phyloP scores from a whole-genome alignment of 2,888 invertebrate genomes.

The Scaptomyza tumidula region DNA sequence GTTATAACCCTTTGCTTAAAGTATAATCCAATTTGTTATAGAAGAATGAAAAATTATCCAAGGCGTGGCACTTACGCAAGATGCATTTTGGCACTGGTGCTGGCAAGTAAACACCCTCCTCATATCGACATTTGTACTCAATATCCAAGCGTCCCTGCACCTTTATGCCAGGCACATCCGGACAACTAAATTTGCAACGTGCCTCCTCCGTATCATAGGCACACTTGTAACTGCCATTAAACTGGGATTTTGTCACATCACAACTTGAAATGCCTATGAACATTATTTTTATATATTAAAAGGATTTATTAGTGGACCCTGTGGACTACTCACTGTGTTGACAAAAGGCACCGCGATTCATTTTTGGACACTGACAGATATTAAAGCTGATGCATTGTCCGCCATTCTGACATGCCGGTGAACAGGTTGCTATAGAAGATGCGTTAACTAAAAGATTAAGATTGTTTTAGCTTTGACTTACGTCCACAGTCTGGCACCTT shows the following conservation, averaged over 20 bases:
- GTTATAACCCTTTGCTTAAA: conserved; percentile 69
- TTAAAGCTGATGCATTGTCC: conserved; percentile 92
- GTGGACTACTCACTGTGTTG: conserved; percentile 77
- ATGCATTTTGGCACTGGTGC: conserved; percentile 90
- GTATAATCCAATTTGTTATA: neutral
- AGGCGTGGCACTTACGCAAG: conserved; percentile 85
- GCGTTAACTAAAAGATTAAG: neutral
- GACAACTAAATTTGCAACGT: conserved; percentile 89
- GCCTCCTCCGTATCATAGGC: conserved; percentile 87
- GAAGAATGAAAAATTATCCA: neutral
- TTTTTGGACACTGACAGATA: conserved; percentile 91
- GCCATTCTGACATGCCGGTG: conserved; percentile 91
- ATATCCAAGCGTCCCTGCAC: conserved; percentile 87
- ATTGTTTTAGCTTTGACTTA: conserved; percentile 78
- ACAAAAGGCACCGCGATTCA: conserved; percentile 85
- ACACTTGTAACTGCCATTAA: conserved; percentile 92
- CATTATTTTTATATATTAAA: neutral
- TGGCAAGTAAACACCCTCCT: conserved; percentile 88
- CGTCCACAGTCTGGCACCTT: conserved; percentile 90
- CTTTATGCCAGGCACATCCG: conserved; percentile 85
- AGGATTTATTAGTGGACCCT: neutral
- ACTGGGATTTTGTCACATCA: conserved; percentile 86
- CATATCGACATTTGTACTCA: conserved; percentile 88
- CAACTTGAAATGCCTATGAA: conserved; percentile 85
- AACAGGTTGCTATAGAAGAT: conserved; percentile 85